Percentiles rank a stretch among this genome's conserved stretches.
Evolutionary conservation across 2,113 vertebrate species (phyloP).

Genomic region (Corythornis cristatus): DNA sequence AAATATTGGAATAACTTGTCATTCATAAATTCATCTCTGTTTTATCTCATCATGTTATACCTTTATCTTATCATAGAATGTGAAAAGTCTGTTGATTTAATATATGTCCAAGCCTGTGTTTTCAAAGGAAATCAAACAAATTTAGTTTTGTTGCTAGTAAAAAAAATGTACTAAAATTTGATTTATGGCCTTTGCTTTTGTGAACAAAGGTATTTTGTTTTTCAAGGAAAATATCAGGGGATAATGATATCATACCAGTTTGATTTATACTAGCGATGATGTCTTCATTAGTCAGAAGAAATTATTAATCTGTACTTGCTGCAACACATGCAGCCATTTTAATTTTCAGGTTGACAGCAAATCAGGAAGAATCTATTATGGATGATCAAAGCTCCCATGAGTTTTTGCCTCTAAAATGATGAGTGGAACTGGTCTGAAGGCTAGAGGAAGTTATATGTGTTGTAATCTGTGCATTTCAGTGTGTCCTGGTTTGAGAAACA

Average conservation of each 20-base stretch:
- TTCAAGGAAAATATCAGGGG: conserved; percentile 37
- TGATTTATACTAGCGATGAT: conserved; percentile 52
- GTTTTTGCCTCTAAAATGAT: conserved; percentile 34
- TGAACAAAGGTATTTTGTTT: background rate
- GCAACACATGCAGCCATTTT: conserved; percentile 56
- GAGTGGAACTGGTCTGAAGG: conserved; percentile 9
- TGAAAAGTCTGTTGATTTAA: background rate
- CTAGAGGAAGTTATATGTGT: background rate
- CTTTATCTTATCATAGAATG: conserved; percentile 28
- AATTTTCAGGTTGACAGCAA: conserved; percentile 73
- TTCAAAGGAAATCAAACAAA: background rate
- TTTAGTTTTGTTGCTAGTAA: background rate
- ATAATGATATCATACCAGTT: conserved; percentile 19
- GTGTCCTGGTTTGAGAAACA: too few relatives aligned
- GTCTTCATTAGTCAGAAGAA: conserved; percentile 63
- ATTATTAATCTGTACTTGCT: conserved; percentile 53
- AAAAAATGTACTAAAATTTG: background rate
- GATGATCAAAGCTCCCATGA: conserved; percentile 58
- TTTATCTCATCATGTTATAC: conserved; percentile 41
- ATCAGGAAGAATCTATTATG: conserved; percentile 63
- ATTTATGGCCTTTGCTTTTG: background rate
- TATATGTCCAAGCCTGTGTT: background rate
- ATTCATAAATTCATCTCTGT: conserved; percentile 17
- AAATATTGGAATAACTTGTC: conserved; percentile 60
- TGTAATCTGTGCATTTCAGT: background rate